These are phyloP conservation scores for Limnephilus lunatus DNA, from an alignment of 2,888 invertebrate species.

Conservation along the genomic window DNA sequence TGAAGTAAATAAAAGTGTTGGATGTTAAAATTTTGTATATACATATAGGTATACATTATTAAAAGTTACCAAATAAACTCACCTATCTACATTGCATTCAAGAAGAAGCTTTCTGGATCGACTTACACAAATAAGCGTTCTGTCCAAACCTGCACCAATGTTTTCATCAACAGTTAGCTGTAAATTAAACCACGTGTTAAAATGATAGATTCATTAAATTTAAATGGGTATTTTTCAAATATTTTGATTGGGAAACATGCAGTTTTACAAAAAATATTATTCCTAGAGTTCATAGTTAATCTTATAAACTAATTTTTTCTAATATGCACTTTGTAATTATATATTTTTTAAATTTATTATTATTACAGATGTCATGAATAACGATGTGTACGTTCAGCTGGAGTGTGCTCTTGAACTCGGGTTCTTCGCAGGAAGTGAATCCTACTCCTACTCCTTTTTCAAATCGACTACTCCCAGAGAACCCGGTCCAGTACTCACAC, in stretches of 20 bases:
- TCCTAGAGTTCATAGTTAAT: no score
- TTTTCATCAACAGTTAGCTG: slow-evolving; percentile 80
- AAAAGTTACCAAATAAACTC: slow-evolving; percentile 66
- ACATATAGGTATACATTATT: background rate
- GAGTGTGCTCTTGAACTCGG: no score
- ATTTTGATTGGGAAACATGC: background rate
- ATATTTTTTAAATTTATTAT: no score
- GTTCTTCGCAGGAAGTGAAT: no score
- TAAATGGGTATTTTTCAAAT: background rate
- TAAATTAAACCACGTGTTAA: slow-evolving; percentile 44
- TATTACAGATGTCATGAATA: no score
- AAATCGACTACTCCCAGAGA: no score
- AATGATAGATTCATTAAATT: background rate
- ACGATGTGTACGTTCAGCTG: no score
- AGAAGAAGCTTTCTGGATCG: slow-evolving; percentile 80
- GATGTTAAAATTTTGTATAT: background rate
- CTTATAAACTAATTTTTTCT: no score
- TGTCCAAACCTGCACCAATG: slow-evolving; percentile 78
- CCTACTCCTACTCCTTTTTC: no score
- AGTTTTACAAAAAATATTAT: background rate
- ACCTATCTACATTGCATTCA: slow-evolving; percentile 89
- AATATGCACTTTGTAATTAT: no score
- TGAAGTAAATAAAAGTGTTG: background rate
- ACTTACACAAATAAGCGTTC: slow-evolving; percentile 85
- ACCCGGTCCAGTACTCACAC: no score